Base-by-base conservation (phyloP, 92 coral and sea anemone species). In the Epizoanthus ramosus region DNA sequence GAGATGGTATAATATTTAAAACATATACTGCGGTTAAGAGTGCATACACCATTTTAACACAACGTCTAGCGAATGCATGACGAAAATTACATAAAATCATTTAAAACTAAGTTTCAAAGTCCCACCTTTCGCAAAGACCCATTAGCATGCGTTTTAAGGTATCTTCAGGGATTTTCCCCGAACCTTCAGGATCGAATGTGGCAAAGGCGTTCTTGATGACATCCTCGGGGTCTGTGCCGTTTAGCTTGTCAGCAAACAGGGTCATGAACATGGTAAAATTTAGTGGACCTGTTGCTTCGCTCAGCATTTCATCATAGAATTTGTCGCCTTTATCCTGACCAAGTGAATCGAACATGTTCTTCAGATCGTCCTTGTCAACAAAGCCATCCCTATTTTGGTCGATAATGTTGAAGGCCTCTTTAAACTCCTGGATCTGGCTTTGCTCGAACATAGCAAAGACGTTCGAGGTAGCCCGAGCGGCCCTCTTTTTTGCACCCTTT, bases 391-490 rank as follows among this genome's bases (percentile, higher is more conserved):
- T 89, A 73, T 96, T 94, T 43, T 96, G 99, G 87, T 96, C 99
- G 53, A 96, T 91, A 96, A 96, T 96, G 83, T 94, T 92, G 89
- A 96, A 96, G 68, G 99, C 99, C 74, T 96, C 99, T 71, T 96
- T 96, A 68, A 93, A 96, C 89, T 96, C 99, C 86, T 96, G 99
- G 86, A 96, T 96, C 94, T 96, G 99, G 64, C 90, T 90, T 76
- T 96, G 99, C 76, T 96, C 99, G 45, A 96, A 96, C 99, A 96
- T 96, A 53, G 99, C 99, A 63, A 96, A 96, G 56, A 96, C 97
- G 73, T 96, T 96, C 21, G 94, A 89, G 15, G 99, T 96, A 12
- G 99, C 99, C 50, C 99, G 79, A 71, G 92, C 96, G 0, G 96
- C 98, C 91, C 92, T 90, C 94, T 96, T 96, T 81, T 96, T 96